phyloP scores from a whole-genome alignment of 37 sponge, comb jelly and placozoan genomes.

The Cliona cf. orientalis region DNA sequence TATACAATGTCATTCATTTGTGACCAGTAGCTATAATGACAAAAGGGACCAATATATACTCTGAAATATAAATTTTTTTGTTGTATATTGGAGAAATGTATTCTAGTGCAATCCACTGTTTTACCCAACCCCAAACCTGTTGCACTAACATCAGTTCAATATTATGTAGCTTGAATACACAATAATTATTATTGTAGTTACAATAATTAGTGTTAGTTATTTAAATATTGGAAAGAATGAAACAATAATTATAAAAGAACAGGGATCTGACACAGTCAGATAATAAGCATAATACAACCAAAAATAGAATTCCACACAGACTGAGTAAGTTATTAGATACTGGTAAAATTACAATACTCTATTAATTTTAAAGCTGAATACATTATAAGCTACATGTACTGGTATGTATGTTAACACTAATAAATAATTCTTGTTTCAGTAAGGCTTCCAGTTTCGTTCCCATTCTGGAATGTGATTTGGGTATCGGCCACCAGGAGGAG shows the following conservation, averaged over 20 bases:
- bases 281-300: background rate
- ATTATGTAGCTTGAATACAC: background rate
- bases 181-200: background rate
- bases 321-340: too few species aligned
- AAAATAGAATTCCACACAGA: background rate
- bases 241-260: background rate
- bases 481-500: background rate
- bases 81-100: too few species aligned
- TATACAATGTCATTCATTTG: background rate
- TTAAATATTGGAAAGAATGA: background rate
- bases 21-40: too few species aligned
- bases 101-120: too few species aligned
- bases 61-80: too few species aligned
- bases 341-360: too few species aligned
- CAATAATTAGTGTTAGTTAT: background rate
- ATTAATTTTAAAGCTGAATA: too few species aligned
- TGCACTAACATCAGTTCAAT: too few species aligned
- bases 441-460: conserved; percentile 24
- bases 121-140: too few species aligned
- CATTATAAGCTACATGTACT: too few species aligned
- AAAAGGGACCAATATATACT: background rate
- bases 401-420: background rate
- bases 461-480: conserved; percentile 8
- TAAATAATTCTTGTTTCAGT: background rate
- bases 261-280: background rate